Percentiles rank a stretch among this genome's conserved stretches.
phyloP scores from a whole-genome alignment of 2,113 vertebrate species.

The Ranitomeya imitator region DNA sequence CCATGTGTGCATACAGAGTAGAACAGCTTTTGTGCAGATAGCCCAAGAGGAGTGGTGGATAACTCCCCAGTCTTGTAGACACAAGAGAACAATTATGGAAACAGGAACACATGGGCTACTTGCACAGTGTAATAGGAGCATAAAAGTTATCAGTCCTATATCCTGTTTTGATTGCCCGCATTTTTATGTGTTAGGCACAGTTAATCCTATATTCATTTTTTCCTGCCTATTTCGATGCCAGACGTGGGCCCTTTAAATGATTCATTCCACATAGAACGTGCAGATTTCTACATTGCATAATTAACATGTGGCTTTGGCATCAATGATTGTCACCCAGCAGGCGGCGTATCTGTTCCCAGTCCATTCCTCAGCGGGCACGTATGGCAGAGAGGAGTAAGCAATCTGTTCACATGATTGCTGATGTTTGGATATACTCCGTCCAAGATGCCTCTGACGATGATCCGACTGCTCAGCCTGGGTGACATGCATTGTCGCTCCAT shows the following conservation, averaged over 20 bases:
- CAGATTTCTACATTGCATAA: background rate
- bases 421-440: background rate
- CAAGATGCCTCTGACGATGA: background rate
- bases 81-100: too few species aligned
- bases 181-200: background rate
- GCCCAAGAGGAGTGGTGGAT: too few species aligned
- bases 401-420: constrained; percentile 1
- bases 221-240: background rate
- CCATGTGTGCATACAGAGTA: too few species aligned
- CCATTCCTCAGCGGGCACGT: background rate
- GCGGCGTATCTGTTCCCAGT: constrained; percentile 14
- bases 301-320: constrained; percentile 8
- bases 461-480: background rate
- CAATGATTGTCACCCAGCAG: background rate
- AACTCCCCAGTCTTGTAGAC: too few species aligned
- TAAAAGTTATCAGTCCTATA: background rate
- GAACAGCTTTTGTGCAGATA: too few species aligned
- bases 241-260: background rate
- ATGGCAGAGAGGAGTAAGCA: background rate
- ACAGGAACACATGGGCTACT: too few species aligned
- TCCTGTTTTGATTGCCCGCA: too few species aligned
- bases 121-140: background rate
- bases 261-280: background rate
- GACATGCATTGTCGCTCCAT: background rate
- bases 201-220: background rate